Base-by-base conservation (phyloP, 2,888 invertebrate species). In the Rhamphomyia laevipes region DNA sequence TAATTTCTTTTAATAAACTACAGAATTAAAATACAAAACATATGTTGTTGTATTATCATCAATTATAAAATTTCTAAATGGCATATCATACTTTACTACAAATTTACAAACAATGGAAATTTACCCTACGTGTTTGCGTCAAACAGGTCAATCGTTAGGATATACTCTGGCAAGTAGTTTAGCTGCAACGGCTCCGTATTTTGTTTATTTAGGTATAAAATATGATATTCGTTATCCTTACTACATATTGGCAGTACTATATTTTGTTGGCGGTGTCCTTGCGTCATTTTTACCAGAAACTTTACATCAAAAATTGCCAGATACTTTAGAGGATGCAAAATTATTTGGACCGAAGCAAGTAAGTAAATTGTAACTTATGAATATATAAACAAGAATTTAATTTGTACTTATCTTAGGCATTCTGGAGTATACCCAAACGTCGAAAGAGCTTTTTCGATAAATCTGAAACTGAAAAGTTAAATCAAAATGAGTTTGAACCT, bases 51-150 rank as follows among this genome's bases (percentile, higher is more conserved):
- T 63, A 15, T 57, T 77, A 43, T 67, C 72, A 11, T 65, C 75
- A 27, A 13, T 72, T 27, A 71, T 74, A 50, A 76, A 77, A 61
- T 70, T 78, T 54, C 67, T 71, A 21, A 70, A 76, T 48, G 76
- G 77, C 4, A 60, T 78, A 21, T 71, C 76, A 7, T 80, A 77
- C 61, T 78, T 78, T 57, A 71, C 76, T 16, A 74, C 76, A 27
- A 77, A 74, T 58, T 66, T 82, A 47, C 76, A 81, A 53, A 75
- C 77, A 49, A 74, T 82, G 63, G 82, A 83, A 65, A 70, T 80
- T 18, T 82, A 80, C 62, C 82, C 82, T 13, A 82, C 82, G 0
- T 77, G 77, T 56, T 67, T 82, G 31, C 69, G 83, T 18, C 80
- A 81, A 59, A 77, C 80, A 10, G 82, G 82, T 46, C 74, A 78